A percentile compares a stretch with the other conserved stretches of the same genome.
Conservation (phyloP, 2,888 invertebrate genomes). For the Crioceris asparagi region DNA sequence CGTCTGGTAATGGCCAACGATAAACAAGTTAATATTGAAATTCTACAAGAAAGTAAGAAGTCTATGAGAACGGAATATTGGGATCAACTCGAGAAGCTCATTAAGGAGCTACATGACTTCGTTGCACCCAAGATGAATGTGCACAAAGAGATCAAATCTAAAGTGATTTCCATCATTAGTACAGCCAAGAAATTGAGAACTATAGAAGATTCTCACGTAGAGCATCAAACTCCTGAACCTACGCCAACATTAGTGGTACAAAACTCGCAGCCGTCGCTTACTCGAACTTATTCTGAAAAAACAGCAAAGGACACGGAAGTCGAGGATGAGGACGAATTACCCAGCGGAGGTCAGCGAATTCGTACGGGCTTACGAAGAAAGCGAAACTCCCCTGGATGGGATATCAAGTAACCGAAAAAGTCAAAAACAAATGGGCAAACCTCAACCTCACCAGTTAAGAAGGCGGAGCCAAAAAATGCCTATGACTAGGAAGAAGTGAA, state of each 20-base stretch:
- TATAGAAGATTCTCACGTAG: not conserved
- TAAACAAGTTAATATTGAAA: no score
- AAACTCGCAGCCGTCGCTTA: no score
- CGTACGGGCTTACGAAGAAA: not conserved
- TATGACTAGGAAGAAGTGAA: not conserved
- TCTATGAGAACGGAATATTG: no score
- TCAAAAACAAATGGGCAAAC: not conserved
- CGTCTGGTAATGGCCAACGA: no score
- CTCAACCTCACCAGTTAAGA: not conserved
- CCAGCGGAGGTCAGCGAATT: slow-evolving; percentile 2
- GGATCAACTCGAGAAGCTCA: no score
- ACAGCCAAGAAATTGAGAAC: not conserved
- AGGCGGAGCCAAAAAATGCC: slow-evolving; percentile 1
- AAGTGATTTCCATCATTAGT: not conserved
- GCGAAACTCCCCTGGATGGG: no score
- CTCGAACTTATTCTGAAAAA: slow-evolving; percentile 2
- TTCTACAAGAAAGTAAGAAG: no score
- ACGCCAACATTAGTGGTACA: no score
- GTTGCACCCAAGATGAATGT: not conserved
- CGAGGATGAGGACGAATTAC: not conserved
- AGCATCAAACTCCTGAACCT: slow-evolving; percentile 1
- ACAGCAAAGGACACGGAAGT: slow-evolving; percentile 1
- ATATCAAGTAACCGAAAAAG: no score
- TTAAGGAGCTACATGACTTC: not conserved
- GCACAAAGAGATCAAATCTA: not conserved